These are phyloP conservation scores for Sabellastarte sp. DNA, from an alignment of 2,888 invertebrate genomes.

Conservation along the genomic window DNA sequence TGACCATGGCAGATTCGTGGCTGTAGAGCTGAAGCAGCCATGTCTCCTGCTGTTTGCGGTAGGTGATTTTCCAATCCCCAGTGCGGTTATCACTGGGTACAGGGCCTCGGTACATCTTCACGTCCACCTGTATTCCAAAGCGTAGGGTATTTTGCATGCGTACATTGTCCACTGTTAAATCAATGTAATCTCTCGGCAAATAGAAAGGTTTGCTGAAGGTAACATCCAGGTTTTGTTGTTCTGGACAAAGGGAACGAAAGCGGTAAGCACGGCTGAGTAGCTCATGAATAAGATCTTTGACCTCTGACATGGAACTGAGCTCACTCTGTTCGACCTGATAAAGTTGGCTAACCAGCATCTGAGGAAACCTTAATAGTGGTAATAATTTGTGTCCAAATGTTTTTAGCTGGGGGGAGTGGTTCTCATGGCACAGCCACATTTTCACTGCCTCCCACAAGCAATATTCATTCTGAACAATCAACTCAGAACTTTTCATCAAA, in stretches of 20 bases:
- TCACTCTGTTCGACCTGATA: slow-evolving; percentile 43
- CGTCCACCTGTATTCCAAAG: slow-evolving; percentile 58
- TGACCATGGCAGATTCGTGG: slow-evolving; percentile 52
- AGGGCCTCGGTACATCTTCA: slow-evolving; percentile 53
- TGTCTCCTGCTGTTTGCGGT: slow-evolving; percentile 47
- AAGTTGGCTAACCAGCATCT: slow-evolving; percentile 54
- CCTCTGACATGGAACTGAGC: slow-evolving; percentile 31
- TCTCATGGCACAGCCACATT: slow-evolving; percentile 49
- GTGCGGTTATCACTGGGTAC: slow-evolving; percentile 49
- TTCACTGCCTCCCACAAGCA: slow-evolving; percentile 42
- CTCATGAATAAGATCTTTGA: slow-evolving; percentile 33
- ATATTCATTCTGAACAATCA: slow-evolving; percentile 52
- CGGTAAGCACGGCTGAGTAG: slow-evolving; percentile 56
- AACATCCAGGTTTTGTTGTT: slow-evolving; percentile 35
- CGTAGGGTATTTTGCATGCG: slow-evolving; percentile 57
- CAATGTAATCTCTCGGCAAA: slow-evolving; percentile 53
- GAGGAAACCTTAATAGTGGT: slow-evolving; percentile 55
- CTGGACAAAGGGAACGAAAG: slow-evolving; percentile 55
- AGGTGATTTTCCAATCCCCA: slow-evolving; percentile 59
- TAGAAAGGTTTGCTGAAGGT: slow-evolving; percentile 50
- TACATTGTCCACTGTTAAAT: slow-evolving; percentile 53
- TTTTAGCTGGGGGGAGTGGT: slow-evolving; percentile 30
- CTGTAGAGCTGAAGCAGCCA: slow-evolving; percentile 56
- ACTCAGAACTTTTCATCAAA: slow-evolving; percentile 48
- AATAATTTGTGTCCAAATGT: slow-evolving; percentile 37